Base-by-base conservation (phyloP, 2,888 invertebrate species). In the Allolobophora icterica region DNA sequence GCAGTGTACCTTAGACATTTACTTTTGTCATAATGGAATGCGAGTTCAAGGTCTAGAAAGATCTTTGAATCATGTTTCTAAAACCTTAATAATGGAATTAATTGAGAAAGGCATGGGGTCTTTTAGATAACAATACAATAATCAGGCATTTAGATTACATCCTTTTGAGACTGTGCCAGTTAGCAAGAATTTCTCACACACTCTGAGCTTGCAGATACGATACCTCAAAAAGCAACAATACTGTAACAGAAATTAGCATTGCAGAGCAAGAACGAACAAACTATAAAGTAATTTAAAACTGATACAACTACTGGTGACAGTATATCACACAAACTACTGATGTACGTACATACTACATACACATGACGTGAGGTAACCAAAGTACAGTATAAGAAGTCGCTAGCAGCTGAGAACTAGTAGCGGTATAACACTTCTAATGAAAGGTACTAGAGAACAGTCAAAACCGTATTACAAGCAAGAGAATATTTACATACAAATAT, bases 401-500 rank as follows among this genome's bases (percentile, higher is more conserved):
- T 38, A 87, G 38, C 87, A 38, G 38, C 11, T 71, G n/a, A 71
- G 71, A 71, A 71, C 71, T 71, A 87, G 87, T 33, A 87, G 35
- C 17, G 15, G 84, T 35, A 84, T 84, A 84, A 84, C 87, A 87
- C 34, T 34, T 87, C 87, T 35, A 38, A 34, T 15, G 24, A 87
- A 87, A 87, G 11, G 30, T 87, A 34, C 87, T 87, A 87, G 34
- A 87, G 35, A 34, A 30, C 34, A 21, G 38, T 19, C 34, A 87
- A 35, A 87, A 34, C 33, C 6, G 38, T 35, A 38, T 24, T 35
- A 87, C 87, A 87, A 38, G 34, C 87, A 33, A 38, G 19, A 38
- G 35, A 87, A 38, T 38, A 87, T 87, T 87, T 87, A 87, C 87
- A 87, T 24, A 33, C n/a, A 87, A 13, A 87, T 87, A 35, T 87